These are phyloP conservation scores for Drosophila kambysellisi DNA, from an alignment of 2,888 invertebrate species.

Conservation along the genomic window DNA sequence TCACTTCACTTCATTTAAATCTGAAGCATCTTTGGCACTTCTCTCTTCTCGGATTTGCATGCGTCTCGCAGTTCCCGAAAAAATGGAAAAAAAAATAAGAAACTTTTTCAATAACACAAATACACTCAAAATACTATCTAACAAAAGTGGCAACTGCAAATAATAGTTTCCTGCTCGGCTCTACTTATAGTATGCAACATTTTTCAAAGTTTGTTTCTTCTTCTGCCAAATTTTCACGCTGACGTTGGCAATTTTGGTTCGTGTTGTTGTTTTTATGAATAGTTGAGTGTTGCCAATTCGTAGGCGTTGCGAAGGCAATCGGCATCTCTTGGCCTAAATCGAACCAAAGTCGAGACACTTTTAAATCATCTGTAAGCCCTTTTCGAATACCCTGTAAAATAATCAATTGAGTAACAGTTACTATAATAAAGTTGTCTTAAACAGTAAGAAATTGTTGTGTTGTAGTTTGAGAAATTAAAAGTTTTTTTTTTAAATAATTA, in stretches of 20 bases:
- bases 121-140: constrained; percentile 58
- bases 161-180: constrained; percentile 65
- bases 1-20: constrained; percentile 82
- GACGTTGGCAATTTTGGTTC: constrained; percentile 61
- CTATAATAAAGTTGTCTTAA: background rate
- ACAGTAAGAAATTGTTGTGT: too few relatives aligned
- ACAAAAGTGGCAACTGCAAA: constrained; percentile 73
- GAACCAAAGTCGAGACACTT: background rate
- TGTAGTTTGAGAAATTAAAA: background rate
- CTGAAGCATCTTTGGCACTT: constrained; percentile 69
- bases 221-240: constrained; percentile 46
- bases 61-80: constrained; percentile 35
- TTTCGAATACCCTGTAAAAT: background rate
- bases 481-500: too few relatives aligned
- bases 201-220: constrained; percentile 27
- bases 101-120: constrained; percentile 77
- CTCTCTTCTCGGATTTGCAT: constrained; percentile 47
- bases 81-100: constrained; percentile 1
- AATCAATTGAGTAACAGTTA: background rate
- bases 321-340: background rate
- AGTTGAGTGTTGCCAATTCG: constrained; percentile 27
- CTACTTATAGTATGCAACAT: constrained; percentile 31
- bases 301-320: constrained; percentile 3
- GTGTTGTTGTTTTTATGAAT: constrained; percentile 16
- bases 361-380: too few relatives aligned